phyloP scores from a whole-genome alignment of 2,888 invertebrate genomes.

The Mythimna vitellina region DNA sequence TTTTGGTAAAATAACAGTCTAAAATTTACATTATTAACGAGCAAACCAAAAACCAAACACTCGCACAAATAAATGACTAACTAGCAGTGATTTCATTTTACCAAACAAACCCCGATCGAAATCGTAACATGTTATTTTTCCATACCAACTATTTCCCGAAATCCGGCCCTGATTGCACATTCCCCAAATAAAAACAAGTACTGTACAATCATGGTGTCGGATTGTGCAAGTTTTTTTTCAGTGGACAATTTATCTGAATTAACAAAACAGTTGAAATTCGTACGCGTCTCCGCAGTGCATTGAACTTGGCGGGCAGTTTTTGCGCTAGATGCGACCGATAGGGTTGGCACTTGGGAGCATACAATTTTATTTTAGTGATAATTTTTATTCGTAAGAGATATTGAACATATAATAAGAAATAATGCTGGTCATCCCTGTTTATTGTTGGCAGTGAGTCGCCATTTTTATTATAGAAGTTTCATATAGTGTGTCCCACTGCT shows the following conservation, averaged over 20 bases:
- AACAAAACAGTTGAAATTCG: conserved; percentile 56
- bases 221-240: conserved; percentile 54
- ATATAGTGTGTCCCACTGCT: too few relatives aligned
- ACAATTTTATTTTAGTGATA: not conserved
- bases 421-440: too few relatives aligned
- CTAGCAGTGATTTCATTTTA: conserved; percentile 22
- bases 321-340: conserved; percentile 28
- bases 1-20: not conserved
- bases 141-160: conserved; percentile 17
- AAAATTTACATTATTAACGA: not conserved
- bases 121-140: conserved; percentile 28
- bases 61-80: conserved; percentile 7
- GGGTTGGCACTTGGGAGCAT: conserved; percentile 22
- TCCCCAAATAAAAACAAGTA: conserved; percentile 46
- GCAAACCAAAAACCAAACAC: conserved; percentile 3
- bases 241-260: conserved; percentile 56
- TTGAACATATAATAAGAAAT: too few relatives aligned
- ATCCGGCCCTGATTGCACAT: conserved; percentile 31
- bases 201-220: conserved; percentile 44
- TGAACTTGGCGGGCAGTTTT: conserved; percentile 50
- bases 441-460: too few relatives aligned
- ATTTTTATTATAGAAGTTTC: too few relatives aligned
- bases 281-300: conserved; percentile 45
- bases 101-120: conserved; percentile 14
- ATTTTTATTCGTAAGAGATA: too few relatives aligned